These are phyloP conservation scores for Homalodisca vitripennis DNA, from an alignment of 1,140 invertebrate species.

Conservation along the genomic window DNA sequence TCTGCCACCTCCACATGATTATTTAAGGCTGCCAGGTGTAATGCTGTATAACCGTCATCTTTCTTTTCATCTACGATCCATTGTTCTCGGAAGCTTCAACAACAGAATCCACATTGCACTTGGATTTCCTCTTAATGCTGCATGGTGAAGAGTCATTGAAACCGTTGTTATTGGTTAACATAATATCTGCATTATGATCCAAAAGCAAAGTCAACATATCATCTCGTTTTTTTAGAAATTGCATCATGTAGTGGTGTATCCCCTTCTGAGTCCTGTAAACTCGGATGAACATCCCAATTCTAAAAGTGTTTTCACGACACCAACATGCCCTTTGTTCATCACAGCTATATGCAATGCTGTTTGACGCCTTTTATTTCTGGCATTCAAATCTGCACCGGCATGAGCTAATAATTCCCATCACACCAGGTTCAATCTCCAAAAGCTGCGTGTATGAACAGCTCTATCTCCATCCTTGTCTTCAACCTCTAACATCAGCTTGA, in stretches of 20 bases:
- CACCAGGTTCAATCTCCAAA: slow-evolving; percentile 93
- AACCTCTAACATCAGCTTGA: slow-evolving; percentile 86
- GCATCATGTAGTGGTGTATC: slow-evolving; percentile 96
- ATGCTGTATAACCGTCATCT: slow-evolving; percentile 95
- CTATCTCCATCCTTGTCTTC: slow-evolving; percentile 97
- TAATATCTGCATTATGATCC: slow-evolving; percentile 91
- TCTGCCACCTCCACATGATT: slow-evolving; percentile 98
- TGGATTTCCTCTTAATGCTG: slow-evolving; percentile 92
- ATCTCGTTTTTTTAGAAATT: slow-evolving; percentile 95
- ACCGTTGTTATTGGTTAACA: slow-evolving; percentile 96
- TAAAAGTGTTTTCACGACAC: slow-evolving; percentile 88
- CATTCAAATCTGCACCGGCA: slow-evolving; percentile 92
- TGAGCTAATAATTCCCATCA: slow-evolving; percentile 77
- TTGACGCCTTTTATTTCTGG: slow-evolving; percentile 93
- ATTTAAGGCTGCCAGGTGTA: slow-evolving; percentile 94
- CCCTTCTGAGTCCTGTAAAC: slow-evolving; percentile 93
- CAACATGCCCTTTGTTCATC: slow-evolving; percentile 94
- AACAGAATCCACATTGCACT: slow-evolving; percentile 95
- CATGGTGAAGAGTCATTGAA: slow-evolving; percentile 97
- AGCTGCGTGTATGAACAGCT: slow-evolving; percentile 93
- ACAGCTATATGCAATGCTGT: slow-evolving; percentile 96
- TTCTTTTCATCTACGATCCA: slow-evolving; percentile 99
- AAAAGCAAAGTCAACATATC: slow-evolving; percentile 91
- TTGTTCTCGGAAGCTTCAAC: slow-evolving; percentile 80
- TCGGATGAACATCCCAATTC: slow-evolving; percentile 91